Evolutionary conservation across 2,797 vertebrate genomes (phyloP).

Genomic region (Epinephelus malabaricus): DNA sequence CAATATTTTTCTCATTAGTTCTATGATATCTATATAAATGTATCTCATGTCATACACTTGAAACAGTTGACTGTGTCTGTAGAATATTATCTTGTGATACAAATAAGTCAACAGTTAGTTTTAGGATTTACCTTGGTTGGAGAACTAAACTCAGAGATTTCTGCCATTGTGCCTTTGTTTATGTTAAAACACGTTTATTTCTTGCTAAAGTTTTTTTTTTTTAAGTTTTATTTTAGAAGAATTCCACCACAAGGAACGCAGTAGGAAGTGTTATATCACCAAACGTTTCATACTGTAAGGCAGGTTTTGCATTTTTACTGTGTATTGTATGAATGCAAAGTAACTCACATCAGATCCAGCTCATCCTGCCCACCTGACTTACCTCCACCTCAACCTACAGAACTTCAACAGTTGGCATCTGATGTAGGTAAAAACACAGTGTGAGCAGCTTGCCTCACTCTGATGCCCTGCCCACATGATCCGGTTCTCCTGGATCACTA

Average conservation of each 20-base stretch:
- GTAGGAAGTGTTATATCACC: neutral
- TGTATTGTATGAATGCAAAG: conserved; percentile 17
- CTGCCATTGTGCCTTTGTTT: neutral
- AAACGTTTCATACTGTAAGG: neutral
- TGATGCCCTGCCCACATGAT: conserved; percentile 85
- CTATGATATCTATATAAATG: no score
- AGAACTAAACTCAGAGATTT: neutral
- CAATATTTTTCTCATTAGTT: no score
- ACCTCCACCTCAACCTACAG: conserved; percentile 85
- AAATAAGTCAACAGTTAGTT: neutral
- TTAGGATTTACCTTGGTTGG: neutral
- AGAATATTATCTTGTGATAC: neutral
- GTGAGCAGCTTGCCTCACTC: conserved; percentile 87
- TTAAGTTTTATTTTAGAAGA: neutral
- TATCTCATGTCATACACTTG: no score
- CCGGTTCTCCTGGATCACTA: conserved; percentile 81
- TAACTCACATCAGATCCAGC: conserved; percentile 40
- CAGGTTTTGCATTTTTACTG: neutral
- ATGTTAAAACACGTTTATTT: neutral
- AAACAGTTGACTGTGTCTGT: no score
- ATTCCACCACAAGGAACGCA: neutral
- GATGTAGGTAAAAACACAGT: conserved; percentile 85
- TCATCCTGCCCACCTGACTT: conserved; percentile 63
- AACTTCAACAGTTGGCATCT: conserved; percentile 86
- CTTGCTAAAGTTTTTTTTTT: neutral